Base-by-base conservation (phyloP, 1,140 invertebrate species). In the Drosophila neocordata region DNA sequence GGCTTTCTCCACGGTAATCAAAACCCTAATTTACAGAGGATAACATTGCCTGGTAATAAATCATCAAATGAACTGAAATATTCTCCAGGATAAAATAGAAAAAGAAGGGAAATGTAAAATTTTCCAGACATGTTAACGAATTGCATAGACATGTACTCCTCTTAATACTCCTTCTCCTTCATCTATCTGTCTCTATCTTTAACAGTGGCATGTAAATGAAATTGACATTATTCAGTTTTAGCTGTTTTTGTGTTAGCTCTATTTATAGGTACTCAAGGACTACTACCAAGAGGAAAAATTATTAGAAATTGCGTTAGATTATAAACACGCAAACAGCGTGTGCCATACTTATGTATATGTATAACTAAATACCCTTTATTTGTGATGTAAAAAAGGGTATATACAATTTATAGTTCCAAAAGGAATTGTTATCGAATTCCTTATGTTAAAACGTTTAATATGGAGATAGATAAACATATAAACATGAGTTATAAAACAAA, bases 281-380 rank as follows among this genome's bases (percentile, higher is more conserved):
- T 22, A 12, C 57, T 52, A 37, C 61, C 74, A 57, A 62, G 37
- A 67, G 41, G 31, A 12, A 68, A 72, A 61, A 44, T 27, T 15
- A 60, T 44, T 56, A 84, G 78, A 77, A 61, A 65, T 65, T 77
- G 81, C 77, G 77, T 80, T 80, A 77, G 80, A 73, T 84, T 81
- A 85, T 77, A 77, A 71, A 66, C 74, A 85, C 73, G 64, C 66
- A 74, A 81, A 74, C 81, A 73, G 82, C 82, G 78, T 87, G 77
- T 67, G 56, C 27, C 73, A 62, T 22, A 57, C 35, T 44, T 60
- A 9, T 18, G 9, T 31, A 63, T 20, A 11, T 15, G 7, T 24
- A 13, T 52, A 41, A 65, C 41, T 44, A 18, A 13, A 48, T 48
- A 20, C 41, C 41, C 41, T 48, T 1, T 20, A 48, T 0, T 20